A percentile compares a stretch with the other conserved stretches of the same genome.
phyloP scores from a whole-genome alignment of 1,140 invertebrate species.

The Phocides pigmalion region DNA sequence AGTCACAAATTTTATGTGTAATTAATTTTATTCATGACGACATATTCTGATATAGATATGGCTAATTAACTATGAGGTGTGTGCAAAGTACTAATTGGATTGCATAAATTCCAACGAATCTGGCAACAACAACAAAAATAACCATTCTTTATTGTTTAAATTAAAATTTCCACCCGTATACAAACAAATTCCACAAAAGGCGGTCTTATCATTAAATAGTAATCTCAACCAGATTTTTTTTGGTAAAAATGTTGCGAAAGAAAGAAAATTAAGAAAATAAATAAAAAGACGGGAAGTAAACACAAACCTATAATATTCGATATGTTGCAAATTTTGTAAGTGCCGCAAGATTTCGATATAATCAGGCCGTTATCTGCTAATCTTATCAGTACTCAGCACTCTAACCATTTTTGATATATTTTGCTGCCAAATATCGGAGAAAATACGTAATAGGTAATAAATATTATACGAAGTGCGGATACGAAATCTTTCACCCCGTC shows the following conservation, averaged over 20 bases:
- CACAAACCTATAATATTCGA: not conserved
- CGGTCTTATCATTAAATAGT: too few species aligned
- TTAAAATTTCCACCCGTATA: too few species aligned
- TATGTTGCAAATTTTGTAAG: not conserved
- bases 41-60: slow-evolving; percentile 47
- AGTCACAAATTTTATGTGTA: too few species aligned
- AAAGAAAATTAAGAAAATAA: not conserved
- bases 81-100: not conserved
- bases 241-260: too few species aligned
- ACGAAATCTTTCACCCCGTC: slow-evolving; percentile 8
- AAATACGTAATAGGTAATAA: slow-evolving; percentile 11
- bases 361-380: not conserved
- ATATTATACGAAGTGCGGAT: slow-evolving; percentile 11
- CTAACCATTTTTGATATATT: slow-evolving; percentile 13
- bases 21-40: slow-evolving; percentile 31
- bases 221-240: too few species aligned
- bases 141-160: not conserved
- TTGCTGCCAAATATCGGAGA: slow-evolving; percentile 7
- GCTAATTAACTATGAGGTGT: slow-evolving; percentile 60
- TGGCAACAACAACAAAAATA: too few species aligned
- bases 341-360: not conserved
- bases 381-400: not conserved
- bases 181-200: too few species aligned
- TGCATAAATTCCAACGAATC: too few species aligned
- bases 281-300: not conserved